Base-by-base conservation (phyloP, 92 coral and sea anemone genomes). In the Micromussa lordhowensis region DNA sequence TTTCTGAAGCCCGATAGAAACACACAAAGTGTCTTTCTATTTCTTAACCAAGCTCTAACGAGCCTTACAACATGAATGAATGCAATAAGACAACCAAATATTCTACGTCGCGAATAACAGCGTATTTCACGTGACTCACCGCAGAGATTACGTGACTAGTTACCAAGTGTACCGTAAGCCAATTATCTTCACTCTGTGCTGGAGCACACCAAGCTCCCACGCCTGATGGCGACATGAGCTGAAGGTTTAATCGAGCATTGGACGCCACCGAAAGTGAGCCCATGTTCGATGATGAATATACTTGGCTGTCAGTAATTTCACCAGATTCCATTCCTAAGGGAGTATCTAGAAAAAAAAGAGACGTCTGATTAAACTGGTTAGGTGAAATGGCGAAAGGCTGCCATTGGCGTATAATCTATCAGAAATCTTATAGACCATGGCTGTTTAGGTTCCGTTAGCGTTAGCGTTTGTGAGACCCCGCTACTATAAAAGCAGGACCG, bases 301-400 rank as follows among this genome's bases (percentile, higher is more conserved):
- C 7, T 21, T 76, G 80, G 26, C 5, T n/a, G 80, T 76, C 80
- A 22, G 80, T 26, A 21, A 76, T 76, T 26, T 76, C 32, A 48
- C 57, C 57, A 76, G 80, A 40, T 76, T 76, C 80, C 32, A 76
- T 49, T 10, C 80, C 80, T 38, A 76, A 76, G n/a, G 80, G 61
- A 1, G 80, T 36, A 76, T 76, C 80, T 76, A 76, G 1, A 15
- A 48, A 31, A 26, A 44, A 76, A 6, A 75, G n/a, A 8, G 12
- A 44, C 9, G 10, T 44, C 51, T 44, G 1, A 8, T 9, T 44
- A 44, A 44, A 44, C 51, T n/a, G 10, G 51, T 44, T 44, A 1
- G 51, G 10, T 44, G 51, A 44, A 44, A 44, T 44, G 51, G 7
- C 10, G 51, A 9, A 7, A 0, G 51, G 51, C 51, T 44, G 51